phyloP scores from a whole-genome alignment of 2,888 invertebrate species.

The Leucania comma region DNA sequence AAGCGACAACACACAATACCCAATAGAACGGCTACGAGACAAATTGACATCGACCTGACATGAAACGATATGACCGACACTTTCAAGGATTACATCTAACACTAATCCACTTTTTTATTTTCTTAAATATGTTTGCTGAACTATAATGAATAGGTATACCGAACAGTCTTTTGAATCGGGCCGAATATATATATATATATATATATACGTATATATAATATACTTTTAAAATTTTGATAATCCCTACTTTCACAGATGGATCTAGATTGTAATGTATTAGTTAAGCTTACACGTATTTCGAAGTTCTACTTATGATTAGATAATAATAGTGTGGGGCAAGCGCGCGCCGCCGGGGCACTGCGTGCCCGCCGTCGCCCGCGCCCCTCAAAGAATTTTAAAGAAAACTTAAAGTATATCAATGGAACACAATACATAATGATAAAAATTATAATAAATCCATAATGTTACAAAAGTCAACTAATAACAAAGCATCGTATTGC shows the following conservation, averaged over 20 bases:
- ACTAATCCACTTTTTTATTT: conserved; percentile 75
- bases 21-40: conserved; percentile 78
- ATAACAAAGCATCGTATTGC: conserved; percentile 90
- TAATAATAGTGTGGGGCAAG: conserved; percentile 60
- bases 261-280: conserved; percentile 80
- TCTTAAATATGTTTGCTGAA: conserved; percentile 83
- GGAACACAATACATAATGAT: conserved; percentile 68
- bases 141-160: conserved; percentile 91
- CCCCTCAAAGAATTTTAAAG: conserved; percentile 50
- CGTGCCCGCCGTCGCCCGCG: conserved; percentile 42
- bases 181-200: conserved; percentile 90
- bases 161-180: conserved; percentile 93
- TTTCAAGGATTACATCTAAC: conserved; percentile 80
- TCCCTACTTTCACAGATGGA: conserved; percentile 86
- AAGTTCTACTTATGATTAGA: conserved; percentile 76
- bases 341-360: conserved; percentile 53
- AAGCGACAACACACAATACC: conserved; percentile 75
- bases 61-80: conserved; percentile 76
- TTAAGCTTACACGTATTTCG: conserved; percentile 80
- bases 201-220: conserved; percentile 51
- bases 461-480: conserved; percentile 86
- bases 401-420: conserved; percentile 73
- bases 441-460: conserved; percentile 71
- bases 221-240: conserved; percentile 81
- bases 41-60: conserved; percentile 83